Base-by-base conservation (phyloP, 2,888 invertebrate genomes). In the Chirona hameri region DNA sequence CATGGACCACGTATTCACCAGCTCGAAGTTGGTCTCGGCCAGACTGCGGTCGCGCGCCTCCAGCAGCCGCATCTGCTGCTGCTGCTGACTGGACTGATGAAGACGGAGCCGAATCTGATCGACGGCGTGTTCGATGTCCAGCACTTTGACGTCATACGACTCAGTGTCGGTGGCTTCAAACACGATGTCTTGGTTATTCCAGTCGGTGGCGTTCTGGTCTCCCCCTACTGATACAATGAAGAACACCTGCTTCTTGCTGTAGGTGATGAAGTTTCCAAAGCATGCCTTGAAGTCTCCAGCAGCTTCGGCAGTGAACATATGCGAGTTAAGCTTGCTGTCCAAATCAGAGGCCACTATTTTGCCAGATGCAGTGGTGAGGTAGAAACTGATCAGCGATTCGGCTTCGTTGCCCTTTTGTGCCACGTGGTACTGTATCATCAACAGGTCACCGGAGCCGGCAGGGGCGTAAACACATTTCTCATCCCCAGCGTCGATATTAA, bases 221-320 rank as follows among this genome's bases (percentile, higher is more conserved):
- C 57, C 18, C 10, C 52, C 52, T 21, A 60, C 60, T 24, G 60
- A 24, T 2, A n/a, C n/a, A n/a, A 10, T 7, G n/a, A 60, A 60
- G 21, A 21, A 60, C 24, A 60, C 24, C 60, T 60, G 60, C 21
- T 60, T 60, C 4, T 7, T 60, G n/a, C n/a, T n/a, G 60, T n/a
- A 60, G 5, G n/a, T 7, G 5, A 24, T 2, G 24, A 24, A 21
- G 60, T 60, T 60, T 21, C 21, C n/a, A 15, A 15, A 60, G 60
- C 60, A 60, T n/a, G n/a, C n/a, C 60, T 60, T 60, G 60, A 60
- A 60, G 60, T 60, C 60, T n/a, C 60, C 60, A n/a, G 24, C n/a
- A 5, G 24, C 60, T n/a, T 60, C n/a, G 60, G 21, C n/a, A n/a
- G 10, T 60, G n/a, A 60, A 5, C 3, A 2, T n/a, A n/a, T 60